Conservation (phyloP, 2,113 vertebrate species). For the Platysternon megacephalum region DNA sequence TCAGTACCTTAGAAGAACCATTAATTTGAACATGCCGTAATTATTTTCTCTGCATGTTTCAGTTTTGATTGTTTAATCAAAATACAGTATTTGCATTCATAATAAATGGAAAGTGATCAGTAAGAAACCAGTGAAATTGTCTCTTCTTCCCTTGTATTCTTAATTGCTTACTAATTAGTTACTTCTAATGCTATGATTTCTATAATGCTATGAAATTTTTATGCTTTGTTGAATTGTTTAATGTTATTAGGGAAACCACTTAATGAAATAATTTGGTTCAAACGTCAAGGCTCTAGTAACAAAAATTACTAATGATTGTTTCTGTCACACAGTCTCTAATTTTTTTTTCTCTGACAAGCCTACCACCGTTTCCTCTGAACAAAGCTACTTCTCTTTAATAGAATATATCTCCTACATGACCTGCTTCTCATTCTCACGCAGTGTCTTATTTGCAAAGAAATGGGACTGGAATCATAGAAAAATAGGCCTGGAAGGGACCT, state of each 20-base stretch:
- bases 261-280: constrained; percentile 3
- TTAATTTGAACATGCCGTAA: accelerated
- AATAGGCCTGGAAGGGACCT: not conserved
- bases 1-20: no score
- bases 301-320: not conserved
- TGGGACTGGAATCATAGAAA: not conserved
- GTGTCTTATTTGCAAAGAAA: not conserved
- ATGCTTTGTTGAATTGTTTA: not conserved
- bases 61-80: not conserved
- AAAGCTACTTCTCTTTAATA: not conserved
- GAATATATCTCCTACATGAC: not conserved
- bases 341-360: not conserved
- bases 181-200: not conserved
- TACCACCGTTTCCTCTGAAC: not conserved
- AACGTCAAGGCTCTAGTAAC: not conserved
- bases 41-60: not conserved
- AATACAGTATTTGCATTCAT: not conserved
- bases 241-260: not conserved
- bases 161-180: not conserved
- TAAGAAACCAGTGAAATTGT: not conserved
- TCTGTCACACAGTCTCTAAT: not conserved
- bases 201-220: not conserved
- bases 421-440: not conserved
- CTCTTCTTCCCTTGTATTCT: not conserved
- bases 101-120: not conserved